Evolutionary conservation across 53 echinoderm and acorn worm genomes (phyloP), one percentile per base, ranked within the genome.

Genomic region (Echinometra lucunter): DNA sequence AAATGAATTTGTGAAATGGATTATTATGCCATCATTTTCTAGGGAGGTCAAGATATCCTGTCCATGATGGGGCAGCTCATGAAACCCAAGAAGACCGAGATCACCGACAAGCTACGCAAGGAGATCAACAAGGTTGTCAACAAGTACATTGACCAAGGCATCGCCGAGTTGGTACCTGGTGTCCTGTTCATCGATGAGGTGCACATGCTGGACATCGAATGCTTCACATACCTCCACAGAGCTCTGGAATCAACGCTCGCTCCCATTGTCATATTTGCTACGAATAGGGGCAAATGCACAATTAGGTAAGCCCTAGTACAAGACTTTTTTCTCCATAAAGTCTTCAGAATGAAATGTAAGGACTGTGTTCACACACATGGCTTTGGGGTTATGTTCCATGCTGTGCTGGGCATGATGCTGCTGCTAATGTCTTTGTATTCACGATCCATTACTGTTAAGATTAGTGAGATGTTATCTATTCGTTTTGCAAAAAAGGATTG

Each of bases 1-100:
- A n/a, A n/a, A n/a, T n/a, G n/a, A n/a, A n/a, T n/a, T 53, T 4
- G 53, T 53, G 5, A 53, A 53, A 53, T n/a, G n/a, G n/a, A n/a
- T n/a, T n/a, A n/a, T n/a, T n/a, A n/a, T n/a, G n/a, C n/a, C n/a
- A n/a, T n/a, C n/a, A n/a, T 53, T 85, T 67, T 45, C 2, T 88
- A 98, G 98, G 99, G 99, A 66, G 99, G 99, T 37, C 99, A 99
- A 94, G 99, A 99, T 91, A 99, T 99, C 94, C 87, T 99, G 85
- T 99, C 99, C 35, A 99, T 99, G 99, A 99, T 99, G 99, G 99
- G 99, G 6, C 99, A 99, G 93, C 95, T 99, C 56, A 98, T 99
- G 98, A 99, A 99, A 89, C 99, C 99, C 44, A 99, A 99, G 96
- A 99, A 99, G 96, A 99, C 99, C 1, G 99, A 99, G 94, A 99